Percentiles rank a stretch among this genome's conserved stretches.
Conservation (phyloP, 2,888 invertebrate genomes). For the Athalia cordata region DNA sequence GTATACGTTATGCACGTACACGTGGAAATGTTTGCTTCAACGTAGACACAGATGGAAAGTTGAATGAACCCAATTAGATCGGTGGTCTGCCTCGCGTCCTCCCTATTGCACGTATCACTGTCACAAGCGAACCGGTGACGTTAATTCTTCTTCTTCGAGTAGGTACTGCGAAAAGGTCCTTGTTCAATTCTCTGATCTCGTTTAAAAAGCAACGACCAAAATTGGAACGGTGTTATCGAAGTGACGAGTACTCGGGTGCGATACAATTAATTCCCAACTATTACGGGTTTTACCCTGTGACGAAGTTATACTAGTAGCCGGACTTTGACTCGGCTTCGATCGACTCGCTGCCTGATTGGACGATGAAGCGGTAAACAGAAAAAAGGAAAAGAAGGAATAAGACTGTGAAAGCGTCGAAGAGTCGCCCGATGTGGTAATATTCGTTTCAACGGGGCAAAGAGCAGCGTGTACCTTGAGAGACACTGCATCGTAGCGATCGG, state of each 20-base stretch:
- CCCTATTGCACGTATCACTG: not conserved
- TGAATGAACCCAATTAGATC: slow-evolving; percentile 22
- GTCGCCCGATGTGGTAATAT: not conserved
- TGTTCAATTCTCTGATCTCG: too few relatives aligned
- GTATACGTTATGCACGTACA: not conserved
- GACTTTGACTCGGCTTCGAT: not conserved
- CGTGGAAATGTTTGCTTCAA: not conserved
- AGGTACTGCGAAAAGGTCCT: too few relatives aligned
- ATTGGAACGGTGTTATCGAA: too few relatives aligned
- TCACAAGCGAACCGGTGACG: not conserved
- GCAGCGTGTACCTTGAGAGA: slow-evolving; percentile 61
- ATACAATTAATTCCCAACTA: too few relatives aligned
- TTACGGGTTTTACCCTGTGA: too few relatives aligned
- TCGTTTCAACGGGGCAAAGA: not conserved
- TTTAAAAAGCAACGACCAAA: too few relatives aligned
- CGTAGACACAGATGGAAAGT: not conserved
- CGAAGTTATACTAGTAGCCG: too few relatives aligned
- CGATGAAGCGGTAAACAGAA: too few relatives aligned
- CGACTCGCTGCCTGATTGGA: too few relatives aligned
- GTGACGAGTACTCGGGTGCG: too few relatives aligned
- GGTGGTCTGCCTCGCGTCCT: not conserved
- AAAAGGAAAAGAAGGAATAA: too few relatives aligned
- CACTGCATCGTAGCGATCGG: slow-evolving; percentile 57
- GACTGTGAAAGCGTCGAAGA: not conserved
- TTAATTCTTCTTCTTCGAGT: not conserved